Evolutionary conservation across 2,113 vertebrate species (phyloP), one percentile per base, ranked within the genome.

Genomic region (Cnemophilus loriae): DNA sequence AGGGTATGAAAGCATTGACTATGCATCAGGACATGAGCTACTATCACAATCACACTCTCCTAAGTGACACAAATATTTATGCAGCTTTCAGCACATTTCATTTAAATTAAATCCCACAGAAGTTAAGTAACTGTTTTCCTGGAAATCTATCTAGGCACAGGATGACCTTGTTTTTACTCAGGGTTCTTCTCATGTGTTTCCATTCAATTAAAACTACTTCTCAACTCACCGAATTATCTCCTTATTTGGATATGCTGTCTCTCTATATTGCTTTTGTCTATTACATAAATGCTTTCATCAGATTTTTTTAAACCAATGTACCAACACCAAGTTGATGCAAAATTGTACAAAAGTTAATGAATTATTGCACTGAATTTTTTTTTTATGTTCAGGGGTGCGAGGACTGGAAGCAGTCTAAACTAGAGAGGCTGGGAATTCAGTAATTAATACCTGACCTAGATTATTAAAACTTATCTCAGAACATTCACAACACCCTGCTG

Each of bases 21-120:
- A 71, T 93, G 93, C 83, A 94, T 77, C 60, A 95, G 69, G 90
- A 93, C 87, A 93, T 90, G 90, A 98, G 94, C 56, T 76, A 68
- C 75, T 49, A 39, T 70, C 91, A 85, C 50, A 93, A 61, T 94
- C 87, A 95, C 69, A 68, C 41, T 83, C 84, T 92, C 89, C 84
- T 93, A 37, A 65, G 88, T 96, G 91, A 49, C 93, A 93, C 84
- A 93, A 82, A 94, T 95, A 94, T 97, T 97, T 97, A 87, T 93
- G 90, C 87, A 97, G 96, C 96, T 97, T 97, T 97, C 90, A 71
- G 88, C 20, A 86, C 18, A 91, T 57, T 95, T 92, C 91, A 70
- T 90, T 95, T 83, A 87, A 92, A 85, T 67, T 76, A 16, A 73
- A 63, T 94, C 75, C 89, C 86, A 87, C 60, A 61, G 65, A 81